phyloP scores from a whole-genome alignment of 2,113 vertebrate genomes.

The Sitta europaea region DNA sequence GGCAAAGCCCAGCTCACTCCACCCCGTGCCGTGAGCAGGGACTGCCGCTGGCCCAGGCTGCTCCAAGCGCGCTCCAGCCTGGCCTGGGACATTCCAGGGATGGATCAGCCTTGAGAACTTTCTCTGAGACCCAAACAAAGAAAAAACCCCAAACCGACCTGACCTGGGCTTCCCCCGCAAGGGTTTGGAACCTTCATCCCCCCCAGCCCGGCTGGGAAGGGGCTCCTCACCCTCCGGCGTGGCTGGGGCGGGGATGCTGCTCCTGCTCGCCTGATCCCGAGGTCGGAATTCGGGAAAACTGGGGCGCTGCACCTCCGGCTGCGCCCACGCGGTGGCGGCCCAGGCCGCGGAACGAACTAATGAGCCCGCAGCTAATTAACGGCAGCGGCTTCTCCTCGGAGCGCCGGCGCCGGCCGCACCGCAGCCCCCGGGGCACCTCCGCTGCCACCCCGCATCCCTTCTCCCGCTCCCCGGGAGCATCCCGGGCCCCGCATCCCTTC shows the following conservation, averaged over 20 bases:
- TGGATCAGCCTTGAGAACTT: fast-evolving
- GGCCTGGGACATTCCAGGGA: neutral
- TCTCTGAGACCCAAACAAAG: fast-evolving
- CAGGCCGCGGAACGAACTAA: neutral
- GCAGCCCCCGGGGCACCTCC: fast-evolving
- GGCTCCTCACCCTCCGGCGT: fast-evolving
- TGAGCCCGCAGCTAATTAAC: neutral
- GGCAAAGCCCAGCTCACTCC: fast-evolving
- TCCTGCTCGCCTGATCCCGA: neutral
- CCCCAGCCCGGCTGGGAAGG: fast-evolving
- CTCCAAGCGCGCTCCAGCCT: fast-evolving
- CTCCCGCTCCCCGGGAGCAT: neutral
- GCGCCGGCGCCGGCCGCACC: fast-evolving
- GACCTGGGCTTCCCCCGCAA: fast-evolving
- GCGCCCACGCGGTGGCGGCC: neutral
- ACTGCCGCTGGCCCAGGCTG: fast-evolving
- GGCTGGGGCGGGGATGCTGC: neutral
- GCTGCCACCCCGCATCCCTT: neutral
- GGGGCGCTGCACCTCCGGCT: neutral
- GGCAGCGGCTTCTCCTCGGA: fast-evolving
- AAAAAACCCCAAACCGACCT: fast-evolving
- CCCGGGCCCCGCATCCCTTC: too few relatives aligned
- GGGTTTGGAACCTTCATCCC: neutral
- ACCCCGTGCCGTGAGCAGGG: neutral
- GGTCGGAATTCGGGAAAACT: fast-evolving